Percentiles rank a stretch among this genome's conserved stretches.
phyloP scores from a whole-genome alignment of 2,888 invertebrate species.

The Drosophila nigritarsus region DNA sequence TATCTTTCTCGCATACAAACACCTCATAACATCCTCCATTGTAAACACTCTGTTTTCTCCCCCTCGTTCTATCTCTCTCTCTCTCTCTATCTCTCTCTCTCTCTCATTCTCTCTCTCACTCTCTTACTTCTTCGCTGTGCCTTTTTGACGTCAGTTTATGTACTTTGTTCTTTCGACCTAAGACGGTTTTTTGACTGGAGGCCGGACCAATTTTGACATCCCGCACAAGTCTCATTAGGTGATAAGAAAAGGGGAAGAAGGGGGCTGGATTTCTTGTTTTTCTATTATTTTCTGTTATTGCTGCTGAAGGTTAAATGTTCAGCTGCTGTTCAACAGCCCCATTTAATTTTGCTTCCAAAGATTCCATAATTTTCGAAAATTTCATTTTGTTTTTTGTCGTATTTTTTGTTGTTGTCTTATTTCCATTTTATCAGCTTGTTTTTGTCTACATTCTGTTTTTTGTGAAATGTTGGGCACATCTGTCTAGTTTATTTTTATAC shows the following conservation, averaged over 20 bases:
- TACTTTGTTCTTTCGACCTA: conserved; percentile 56
- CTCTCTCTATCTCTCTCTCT: neutral
- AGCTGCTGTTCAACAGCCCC: conserved; percentile 41
- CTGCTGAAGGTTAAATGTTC: conserved; percentile 42
- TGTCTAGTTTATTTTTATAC: conserved; percentile 71
- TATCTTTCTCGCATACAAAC: neutral
- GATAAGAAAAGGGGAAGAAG: conserved; percentile 35
- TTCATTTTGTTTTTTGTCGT: conserved; percentile 16
- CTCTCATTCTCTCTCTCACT: neutral
- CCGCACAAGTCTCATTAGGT: conserved; percentile 27
- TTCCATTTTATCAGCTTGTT: conserved; percentile 65
- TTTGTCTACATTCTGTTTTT: conserved; percentile 30
- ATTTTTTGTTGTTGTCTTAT: conserved; percentile 4
- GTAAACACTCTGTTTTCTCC: neutral
- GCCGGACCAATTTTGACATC: conserved; percentile 53
- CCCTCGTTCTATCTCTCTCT: neutral
- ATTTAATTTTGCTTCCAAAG: conserved; percentile 14
- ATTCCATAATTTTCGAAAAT: conserved; percentile 47
- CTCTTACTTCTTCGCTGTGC: too few species aligned
- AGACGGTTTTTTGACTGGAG: conserved; percentile 34
- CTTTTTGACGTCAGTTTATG: conserved; percentile 1
- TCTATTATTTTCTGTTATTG: neutral
- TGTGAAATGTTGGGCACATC: conserved; percentile 41
- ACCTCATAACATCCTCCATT: neutral
- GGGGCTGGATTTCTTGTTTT: conserved; percentile 45